A percentile compares a stretch with the other conserved stretches of the same genome.
These are phyloP conservation scores for Alexandromys oeconomus DNA, from an alignment of 2,797 vertebrate species.

Conservation along the genomic window DNA sequence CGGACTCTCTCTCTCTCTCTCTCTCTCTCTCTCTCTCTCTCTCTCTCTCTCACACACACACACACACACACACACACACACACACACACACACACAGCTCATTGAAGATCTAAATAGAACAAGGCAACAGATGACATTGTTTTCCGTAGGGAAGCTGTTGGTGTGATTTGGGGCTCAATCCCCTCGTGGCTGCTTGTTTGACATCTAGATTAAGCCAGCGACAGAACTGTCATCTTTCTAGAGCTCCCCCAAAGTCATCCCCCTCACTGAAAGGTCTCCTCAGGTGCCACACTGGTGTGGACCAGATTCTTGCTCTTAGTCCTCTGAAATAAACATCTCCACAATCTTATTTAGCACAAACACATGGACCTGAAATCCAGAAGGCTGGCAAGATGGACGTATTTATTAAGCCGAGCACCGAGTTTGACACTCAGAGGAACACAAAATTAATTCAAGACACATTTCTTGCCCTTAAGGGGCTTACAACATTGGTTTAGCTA, in stretches of 20 bases:
- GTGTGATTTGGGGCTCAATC: not conserved
- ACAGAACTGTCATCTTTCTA: not conserved
- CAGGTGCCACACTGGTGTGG: not conserved
- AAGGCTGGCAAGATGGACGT: conserved; percentile 34
- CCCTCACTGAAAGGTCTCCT: not conserved
- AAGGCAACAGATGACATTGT: not conserved
- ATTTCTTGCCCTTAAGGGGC: conserved; percentile 70
- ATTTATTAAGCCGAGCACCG: conserved; percentile 73
- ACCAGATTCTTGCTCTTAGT: not conserved
- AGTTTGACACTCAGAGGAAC: conserved; percentile 69
- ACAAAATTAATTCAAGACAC: conserved; percentile 76
- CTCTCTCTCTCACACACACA: too few species aligned
- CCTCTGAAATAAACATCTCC: conserved; percentile 41
- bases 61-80: too few species aligned
- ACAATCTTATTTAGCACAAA: conserved; percentile 47
- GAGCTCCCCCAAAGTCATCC: not conserved
- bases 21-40: too few species aligned
- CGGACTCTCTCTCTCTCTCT: not conserved
- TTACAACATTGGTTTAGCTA: conserved; percentile 56
- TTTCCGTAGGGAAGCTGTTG: not conserved
- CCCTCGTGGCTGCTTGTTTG: not conserved
- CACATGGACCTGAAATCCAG: conserved; percentile 39
- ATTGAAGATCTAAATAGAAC: conserved; percentile 14
- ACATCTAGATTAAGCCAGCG: not conserved
- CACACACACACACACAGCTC: too few species aligned